phyloP scores from a whole-genome alignment of 2,888 invertebrate genomes.

The Philonicus albiceps region DNA sequence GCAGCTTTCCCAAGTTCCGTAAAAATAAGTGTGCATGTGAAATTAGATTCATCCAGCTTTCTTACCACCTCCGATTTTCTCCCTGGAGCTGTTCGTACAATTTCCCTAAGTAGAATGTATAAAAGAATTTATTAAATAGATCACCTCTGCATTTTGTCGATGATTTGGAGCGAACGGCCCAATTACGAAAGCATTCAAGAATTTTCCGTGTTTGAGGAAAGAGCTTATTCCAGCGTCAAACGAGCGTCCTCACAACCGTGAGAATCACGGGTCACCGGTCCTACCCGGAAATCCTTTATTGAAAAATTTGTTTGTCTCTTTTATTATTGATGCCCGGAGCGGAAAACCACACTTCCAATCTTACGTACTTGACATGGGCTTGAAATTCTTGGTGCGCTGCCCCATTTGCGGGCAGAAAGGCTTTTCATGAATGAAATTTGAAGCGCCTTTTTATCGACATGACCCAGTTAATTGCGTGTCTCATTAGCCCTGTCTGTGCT shows the following conservation, averaged over 20 bases:
- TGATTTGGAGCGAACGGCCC: not conserved
- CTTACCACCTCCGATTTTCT: not conserved
- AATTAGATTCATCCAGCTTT: not conserved
- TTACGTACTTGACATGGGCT: constrained; percentile 9
- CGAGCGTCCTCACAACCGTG: not conserved
- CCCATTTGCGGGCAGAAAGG: not conserved
- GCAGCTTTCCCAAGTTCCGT: not conserved
- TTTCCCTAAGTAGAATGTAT: not conserved
- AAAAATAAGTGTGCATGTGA: not conserved
- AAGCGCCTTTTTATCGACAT: constrained; percentile 37
- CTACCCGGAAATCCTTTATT: not conserved
- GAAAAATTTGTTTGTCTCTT: constrained; percentile 8
- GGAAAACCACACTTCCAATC: not conserved
- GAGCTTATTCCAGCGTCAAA: not conserved
- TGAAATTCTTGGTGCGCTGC: not conserved
- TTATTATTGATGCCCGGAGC: not conserved
- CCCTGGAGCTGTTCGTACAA: not conserved
- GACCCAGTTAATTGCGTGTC: constrained; percentile 18
- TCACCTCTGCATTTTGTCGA: not conserved
- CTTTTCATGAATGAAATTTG: constrained; percentile 34
- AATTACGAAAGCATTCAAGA: not conserved
- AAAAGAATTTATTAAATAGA: not conserved
- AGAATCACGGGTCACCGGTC: not conserved
- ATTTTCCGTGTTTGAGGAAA: not conserved
- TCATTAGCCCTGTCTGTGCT: not conserved